phyloP scores from a whole-genome alignment of 2,888 invertebrate genomes.

The Eupithecia dodoneata region DNA sequence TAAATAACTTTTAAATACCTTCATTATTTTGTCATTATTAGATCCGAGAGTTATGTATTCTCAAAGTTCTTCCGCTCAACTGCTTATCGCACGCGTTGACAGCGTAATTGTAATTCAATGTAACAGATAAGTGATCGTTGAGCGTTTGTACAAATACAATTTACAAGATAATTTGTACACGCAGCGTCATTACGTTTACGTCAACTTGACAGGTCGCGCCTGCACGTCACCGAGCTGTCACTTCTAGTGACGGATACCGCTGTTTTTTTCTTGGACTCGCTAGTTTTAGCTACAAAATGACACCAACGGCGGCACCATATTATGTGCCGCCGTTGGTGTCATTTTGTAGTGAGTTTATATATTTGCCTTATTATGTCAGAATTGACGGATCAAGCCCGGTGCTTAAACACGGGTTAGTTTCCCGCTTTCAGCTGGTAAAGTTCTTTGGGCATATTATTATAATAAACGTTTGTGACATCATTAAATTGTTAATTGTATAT shows the following conservation, averaged over 20 bases:
- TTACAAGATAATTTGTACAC: slow-evolving; percentile 14
- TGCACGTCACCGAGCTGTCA: neutral
- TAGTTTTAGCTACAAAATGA: too few relatives aligned
- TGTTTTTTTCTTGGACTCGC: too few relatives aligned
- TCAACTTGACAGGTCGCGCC: slow-evolving; percentile 17
- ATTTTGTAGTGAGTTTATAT: slow-evolving; percentile 28
- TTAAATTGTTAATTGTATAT: slow-evolving; percentile 9
- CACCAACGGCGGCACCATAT: too few relatives aligned
- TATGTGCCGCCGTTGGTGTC: neutral
- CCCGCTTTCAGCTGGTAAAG: slow-evolving; percentile 23
- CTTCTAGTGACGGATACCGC: slow-evolving; percentile 17
- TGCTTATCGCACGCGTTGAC: neutral
- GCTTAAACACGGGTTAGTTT: slow-evolving; percentile 14
- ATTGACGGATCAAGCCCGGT: slow-evolving; percentile 23
- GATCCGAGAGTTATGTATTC: neutral
- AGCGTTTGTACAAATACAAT: slow-evolving; percentile 25
- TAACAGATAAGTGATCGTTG: slow-evolving; percentile 12
- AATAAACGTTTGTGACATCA: slow-evolving; percentile 23
- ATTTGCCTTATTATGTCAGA: slow-evolving; percentile 18
- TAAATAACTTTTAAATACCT: neutral
- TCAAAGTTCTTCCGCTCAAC: neutral
- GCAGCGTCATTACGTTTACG: slow-evolving; percentile 8
- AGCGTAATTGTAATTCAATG: slow-evolving; percentile 23
- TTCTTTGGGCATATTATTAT: slow-evolving; percentile 21
- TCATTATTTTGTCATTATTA: neutral